Evolutionary conservation across 2,797 vertebrate species (phyloP), one percentile per base, ranked within the genome.

Genomic region (Phataginus tricuspis): DNA sequence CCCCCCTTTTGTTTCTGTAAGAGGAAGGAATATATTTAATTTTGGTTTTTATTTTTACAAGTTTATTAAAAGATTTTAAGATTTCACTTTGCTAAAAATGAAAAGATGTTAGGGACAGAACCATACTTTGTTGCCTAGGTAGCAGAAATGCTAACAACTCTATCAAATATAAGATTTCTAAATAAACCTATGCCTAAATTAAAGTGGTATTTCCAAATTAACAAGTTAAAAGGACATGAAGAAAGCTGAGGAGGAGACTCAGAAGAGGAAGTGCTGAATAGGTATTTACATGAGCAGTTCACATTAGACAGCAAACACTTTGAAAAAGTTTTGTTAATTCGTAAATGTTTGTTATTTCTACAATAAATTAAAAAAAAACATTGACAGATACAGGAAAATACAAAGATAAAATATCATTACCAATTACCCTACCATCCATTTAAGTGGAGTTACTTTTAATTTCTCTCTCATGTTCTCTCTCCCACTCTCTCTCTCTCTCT

Each of bases 81-180:
- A 75, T 83, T 95, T 96, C 59, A 84, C 23, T 89, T 91, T 39
- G 86, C 91, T 94, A 95, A 95, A 96, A 95, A 94, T 95, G 89
- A 96, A 92, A 88, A 72, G 78, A 96, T 89, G 64, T 78, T 85
- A 83, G 83, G 83, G 82, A 55, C 61, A 92, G 74, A 88, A 39
- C 2, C 72, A 31, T 57, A 92, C 51, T 86, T 93, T 94, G 95
- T 98, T 97, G 91, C 95, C 93, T 96, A 96, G 93, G 96, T 91
- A 97, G 89, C 97, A 97, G 92, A 88, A 85, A 79, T 82, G 55
- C n/a, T 82, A 68, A 88, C 66, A 37, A 57, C 66, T 64, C 86
- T 75, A 86, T 95, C 82, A 88, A 90, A 96, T 42, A 84, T 49
- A 91, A 61, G 51, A 85, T 77, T 97, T 95, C 68, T 91, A 95